phyloP scores from a whole-genome alignment of 2,113 vertebrate genomes.

The Nyctibius bracteatus region DNA sequence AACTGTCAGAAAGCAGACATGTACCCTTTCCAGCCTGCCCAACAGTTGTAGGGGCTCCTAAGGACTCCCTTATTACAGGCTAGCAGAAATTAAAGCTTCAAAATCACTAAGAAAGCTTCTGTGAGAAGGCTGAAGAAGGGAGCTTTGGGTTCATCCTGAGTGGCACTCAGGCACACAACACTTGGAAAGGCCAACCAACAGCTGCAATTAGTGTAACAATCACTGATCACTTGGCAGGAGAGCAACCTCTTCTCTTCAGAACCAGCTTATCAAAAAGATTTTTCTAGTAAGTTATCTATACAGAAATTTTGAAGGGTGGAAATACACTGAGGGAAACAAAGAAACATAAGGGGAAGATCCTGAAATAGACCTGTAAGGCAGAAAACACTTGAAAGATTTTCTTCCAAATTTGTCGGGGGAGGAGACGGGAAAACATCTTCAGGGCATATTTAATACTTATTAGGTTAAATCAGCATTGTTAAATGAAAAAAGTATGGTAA shows the following conservation, averaged over 20 bases:
- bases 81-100: neutral
- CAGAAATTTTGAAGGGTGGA: neutral
- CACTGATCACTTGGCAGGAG: neutral
- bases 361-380: neutral
- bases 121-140: neutral
- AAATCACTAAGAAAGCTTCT: neutral
- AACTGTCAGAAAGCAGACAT: neutral
- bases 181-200: neutral
- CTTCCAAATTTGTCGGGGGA: neutral
- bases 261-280: neutral
- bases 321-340: neutral
- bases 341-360: neutral
- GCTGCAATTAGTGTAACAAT: neutral
- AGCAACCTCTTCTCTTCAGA: neutral
- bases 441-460: neutral
- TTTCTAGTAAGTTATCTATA: neutral
- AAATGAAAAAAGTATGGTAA: neutral
- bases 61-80: neutral
- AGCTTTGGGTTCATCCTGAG: neutral
- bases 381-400: neutral
- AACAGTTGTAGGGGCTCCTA: neutral
- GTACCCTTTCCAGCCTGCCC: neutral
- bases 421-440: neutral
- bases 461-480: neutral
- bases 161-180: neutral